Evolutionary conservation across 2,888 invertebrate genomes (phyloP), one percentile per base, ranked within the genome.

Genomic region (Bellardia pandia): DNA sequence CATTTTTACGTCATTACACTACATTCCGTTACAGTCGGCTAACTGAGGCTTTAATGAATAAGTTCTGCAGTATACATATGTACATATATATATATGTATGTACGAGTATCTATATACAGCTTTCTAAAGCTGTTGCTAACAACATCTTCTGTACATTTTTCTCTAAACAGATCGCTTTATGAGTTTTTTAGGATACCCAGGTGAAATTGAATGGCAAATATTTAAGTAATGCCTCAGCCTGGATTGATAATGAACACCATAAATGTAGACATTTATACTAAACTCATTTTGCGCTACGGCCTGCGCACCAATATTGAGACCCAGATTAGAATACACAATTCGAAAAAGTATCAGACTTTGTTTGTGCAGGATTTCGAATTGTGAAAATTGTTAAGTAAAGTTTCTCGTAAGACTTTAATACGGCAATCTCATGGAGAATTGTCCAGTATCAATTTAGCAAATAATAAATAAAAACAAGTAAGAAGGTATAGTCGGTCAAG

Each of bases 401-500:
- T 79, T 0, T 74, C 56, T 7, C 62, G 76, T 9, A 69, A 87
- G 3, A 87, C 77, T 69, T 30, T 89, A 16, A 62, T 89, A 80
- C 81, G 86, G 85, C 0, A 89, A 88, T 51, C 79, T 88, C 3
- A 89, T 89, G 87, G 86, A 89, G 16, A 81, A 74, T 53, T 89
- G 89, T 62, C 89, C 89, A 4, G 78, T 89, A 3, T 14, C 45
- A 5, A 16, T 16, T 37, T 37, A 37, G 37, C 37, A 37, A 37
- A 23, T 23, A 23, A 23, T 23, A 23, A 23, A 23, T 23, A 23
- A 23, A 23, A 23, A n/a, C n/a, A n/a, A n/a, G n/a, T n/a, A n/a
- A n/a, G n/a, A n/a, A n/a, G n/a, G n/a, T n/a, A n/a, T n/a, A n/a
- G n/a, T n/a, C n/a, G n/a, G n/a, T n/a, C n/a, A n/a, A n/a, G n/a